Base-by-base conservation (phyloP, 1,140 invertebrate species). In the Goniozus legneri region DNA sequence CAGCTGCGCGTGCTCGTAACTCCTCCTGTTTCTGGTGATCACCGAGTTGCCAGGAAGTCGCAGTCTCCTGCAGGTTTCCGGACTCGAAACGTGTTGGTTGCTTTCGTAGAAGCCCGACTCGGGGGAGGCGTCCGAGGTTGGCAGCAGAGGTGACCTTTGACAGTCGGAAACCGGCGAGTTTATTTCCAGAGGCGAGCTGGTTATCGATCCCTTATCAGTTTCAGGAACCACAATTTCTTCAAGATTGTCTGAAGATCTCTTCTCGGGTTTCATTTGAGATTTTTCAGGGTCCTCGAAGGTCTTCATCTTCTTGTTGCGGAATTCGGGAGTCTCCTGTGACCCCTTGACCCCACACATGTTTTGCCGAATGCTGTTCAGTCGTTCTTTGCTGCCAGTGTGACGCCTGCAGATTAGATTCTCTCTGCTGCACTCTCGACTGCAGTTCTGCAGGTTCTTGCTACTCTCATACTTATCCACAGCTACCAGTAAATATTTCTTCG, bases 41-140 rank as follows among this genome's bases (percentile, higher is more conserved):
- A 49, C 41, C 2, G 56, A 37, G n/a, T 49, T 54, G 8, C 27
- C 19, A 1, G 50, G 36, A 24, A 61, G 8, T 4, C n/a, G 18
- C 2, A 49, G 32, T n/a, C 44, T 53, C 10, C 34, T 39, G 10
- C n/a, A 19, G 6, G 15, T 49, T 12, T 61, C 54, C 0, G 58
- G 58, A 34, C 58, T 64, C 2, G 57, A 60, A 8, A 24, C 37
- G 13, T 45, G 53, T 7, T 50, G 48, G 14, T 36, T 39, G n/a
- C 52, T 50, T 12, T 66, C 60, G 36, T 52, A 62, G 31, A 67
- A 65, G 1, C 62, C 62, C 2, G 64, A 63, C 39, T 67, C 65
- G 0, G 58, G 60, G 1, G 58, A 58, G 4, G 54, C 14, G 35
- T 58, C 50, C 6, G 59, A 64, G 15, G 45, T 37, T 4, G 45